Conservation (phyloP, 2,113 vertebrate species). For the Pituophis catenifer region DNA sequence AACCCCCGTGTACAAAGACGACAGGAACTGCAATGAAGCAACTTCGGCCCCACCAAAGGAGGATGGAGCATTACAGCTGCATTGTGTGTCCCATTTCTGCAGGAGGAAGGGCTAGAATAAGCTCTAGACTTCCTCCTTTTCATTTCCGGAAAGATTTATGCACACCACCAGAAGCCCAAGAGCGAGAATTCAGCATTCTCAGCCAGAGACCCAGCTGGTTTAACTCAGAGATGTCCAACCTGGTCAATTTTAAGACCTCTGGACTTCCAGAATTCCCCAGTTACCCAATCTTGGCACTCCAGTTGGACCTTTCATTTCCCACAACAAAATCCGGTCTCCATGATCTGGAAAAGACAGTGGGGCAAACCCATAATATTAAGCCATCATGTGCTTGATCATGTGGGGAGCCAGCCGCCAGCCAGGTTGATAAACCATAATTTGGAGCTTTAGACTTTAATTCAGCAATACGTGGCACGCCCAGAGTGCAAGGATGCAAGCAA, state of each 20-base stretch:
- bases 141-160: neutral
- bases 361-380: neutral
- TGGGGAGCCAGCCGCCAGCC: neutral
- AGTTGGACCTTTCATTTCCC: neutral
- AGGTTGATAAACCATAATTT: neutral
- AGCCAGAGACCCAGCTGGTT: neutral
- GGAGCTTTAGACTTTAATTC: neutral
- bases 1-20: accelerated
- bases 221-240: neutral
- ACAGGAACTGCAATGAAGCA: neutral
- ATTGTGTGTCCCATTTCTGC: neutral
- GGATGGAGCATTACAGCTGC: neutral
- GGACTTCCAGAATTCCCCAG: neutral
- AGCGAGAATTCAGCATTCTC: neutral
- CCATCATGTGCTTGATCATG: neutral
- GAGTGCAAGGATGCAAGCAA: neutral
- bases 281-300: neutral
- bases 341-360: neutral
- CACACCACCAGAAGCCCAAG: neutral
- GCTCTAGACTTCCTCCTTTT: neutral
- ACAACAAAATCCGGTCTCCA: neutral
- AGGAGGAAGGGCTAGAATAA: too few relatives aligned
- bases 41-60: too few relatives aligned
- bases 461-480: neutral
- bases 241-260: neutral